Evolutionary conservation across 2,797 vertebrate genomes (phyloP).

Genomic region (Prionace glauca): DNA sequence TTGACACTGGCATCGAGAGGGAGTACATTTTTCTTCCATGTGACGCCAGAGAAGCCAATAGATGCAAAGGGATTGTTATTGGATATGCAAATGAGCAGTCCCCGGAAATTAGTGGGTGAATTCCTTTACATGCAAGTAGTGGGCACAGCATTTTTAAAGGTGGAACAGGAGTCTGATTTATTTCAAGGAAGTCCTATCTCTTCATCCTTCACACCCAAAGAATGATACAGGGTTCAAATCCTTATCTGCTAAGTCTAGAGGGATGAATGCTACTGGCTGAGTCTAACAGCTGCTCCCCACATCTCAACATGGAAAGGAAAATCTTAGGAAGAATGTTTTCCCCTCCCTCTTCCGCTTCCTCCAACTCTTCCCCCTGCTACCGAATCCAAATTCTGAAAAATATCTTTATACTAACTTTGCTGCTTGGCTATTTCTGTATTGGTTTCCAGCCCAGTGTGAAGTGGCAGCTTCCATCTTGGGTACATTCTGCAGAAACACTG

Average conservation of each 20-base stretch:
- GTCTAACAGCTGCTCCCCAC: background rate
- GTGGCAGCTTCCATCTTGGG: background rate
- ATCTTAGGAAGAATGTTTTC: background rate
- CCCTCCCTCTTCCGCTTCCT: background rate
- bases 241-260: background rate
- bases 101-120: background rate
- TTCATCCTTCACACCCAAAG: background rate
- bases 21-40: background rate
- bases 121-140: background rate
- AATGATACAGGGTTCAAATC: background rate
- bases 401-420: background rate
- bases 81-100: background rate
- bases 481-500: background rate
- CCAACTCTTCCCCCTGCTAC: background rate
- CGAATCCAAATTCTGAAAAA: background rate
- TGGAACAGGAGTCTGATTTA: background rate
- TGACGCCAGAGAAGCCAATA: background rate
- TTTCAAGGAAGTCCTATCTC: background rate
- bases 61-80: background rate
- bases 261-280: background rate
- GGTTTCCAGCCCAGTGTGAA: background rate
- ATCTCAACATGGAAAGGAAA: background rate
- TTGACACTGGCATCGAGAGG: background rate
- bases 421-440: background rate
- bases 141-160: background rate